Base-by-base conservation (phyloP, 1,140 invertebrate species). In the Homarus americanus region DNA sequence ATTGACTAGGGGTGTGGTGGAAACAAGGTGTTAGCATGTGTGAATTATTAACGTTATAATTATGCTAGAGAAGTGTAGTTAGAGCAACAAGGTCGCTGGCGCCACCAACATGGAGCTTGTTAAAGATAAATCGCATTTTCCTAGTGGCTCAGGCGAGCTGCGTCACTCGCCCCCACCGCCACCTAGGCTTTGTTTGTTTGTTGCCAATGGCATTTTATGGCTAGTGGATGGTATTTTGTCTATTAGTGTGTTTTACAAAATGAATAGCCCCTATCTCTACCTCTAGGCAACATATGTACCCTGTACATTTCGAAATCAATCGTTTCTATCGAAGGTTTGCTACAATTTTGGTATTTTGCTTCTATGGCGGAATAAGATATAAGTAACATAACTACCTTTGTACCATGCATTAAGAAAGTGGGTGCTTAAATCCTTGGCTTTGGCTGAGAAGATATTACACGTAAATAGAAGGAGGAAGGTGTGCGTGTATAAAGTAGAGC, bases 91-190 rank as follows among this genome's bases (percentile, higher is more conserved):
- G 82, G 82, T 84, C 82, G 63, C 41, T 36, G 44, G 44, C 44
- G 41, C 41, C 34, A 34, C 63, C 12, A 44, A 20, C 44, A 24
- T 53, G 73, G 84, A 76, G 72, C 72, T 76, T 86, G 83, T 86
- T 86, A 86, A 86, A 76, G 38, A 86, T 86, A 86, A 86, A 86
- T 86, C 84, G 72, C 84, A 86, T 76, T 86, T 86, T 86, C 72
- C 84, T 86, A 86, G 69, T 86, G 40, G 38, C 69, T 36, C 12
- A 36, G 79, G 49, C 69, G 7, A 69, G 82, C 82, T 69, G 58
- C 63, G 58, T 72, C 82, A 84, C 82, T 84, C 63, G 34, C 12
- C 53, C n/a, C 41, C 40, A 17, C 32, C 44, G 28, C 79, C 34
- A 44, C 20, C 75, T n/a, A 44, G 75, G 75, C 20, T 32, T 82